Evolutionary conservation across 1,140 invertebrate species (phyloP), one percentile per base, ranked within the genome.

Genomic region (Drosophila arizonae): DNA sequence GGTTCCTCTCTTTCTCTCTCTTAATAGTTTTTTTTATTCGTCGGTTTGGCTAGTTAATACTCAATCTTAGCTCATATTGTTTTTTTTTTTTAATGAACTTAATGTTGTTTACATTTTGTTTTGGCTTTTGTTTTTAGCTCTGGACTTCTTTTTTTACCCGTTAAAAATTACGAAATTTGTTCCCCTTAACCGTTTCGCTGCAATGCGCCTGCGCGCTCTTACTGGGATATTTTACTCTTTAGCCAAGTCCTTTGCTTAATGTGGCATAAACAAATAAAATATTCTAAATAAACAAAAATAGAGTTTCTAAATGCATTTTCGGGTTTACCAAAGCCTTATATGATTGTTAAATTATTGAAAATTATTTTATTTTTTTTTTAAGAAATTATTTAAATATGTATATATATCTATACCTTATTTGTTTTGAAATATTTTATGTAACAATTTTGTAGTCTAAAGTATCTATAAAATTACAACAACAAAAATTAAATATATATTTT

Each of bases 21-120:
- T 33, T 9, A 10, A 39, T 13, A 39, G 10, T 13, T 39, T 24
- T 2, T 6, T 45, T n/a, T 6, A 15, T 11, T 43, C n/a, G 10
- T n/a, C 10, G 3, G 4, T 6, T 43, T 43, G 10, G 43, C 4
- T 15, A 15, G 30, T 36, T 5, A 11, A 11, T 36, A 36, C 10
- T 36, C 10, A 2, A 11, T 1, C 11, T 46, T 6, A 11, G 21
- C 11, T 55, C n/a, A 9, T 8, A 17, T 55, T 55, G 28, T 21
- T 60, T 33, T 21, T 60, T 33, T n/a, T n/a, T n/a, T n/a, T n/a
- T n/a, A n/a, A n/a, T n/a, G n/a, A n/a, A n/a, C n/a, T n/a, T 17
- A 61, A 69, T 69, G 61, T 82, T 82, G 66, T 79, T 87, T 88
- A 77, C 72, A 70, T 64, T 79, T 73, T 80, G 73, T 84, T 88